Evolutionary conservation across 37 sponge, comb jelly and placozoan genomes (phyloP), one percentile per base, ranked within the genome.

Genomic region (Ephydatia muelleri): DNA sequence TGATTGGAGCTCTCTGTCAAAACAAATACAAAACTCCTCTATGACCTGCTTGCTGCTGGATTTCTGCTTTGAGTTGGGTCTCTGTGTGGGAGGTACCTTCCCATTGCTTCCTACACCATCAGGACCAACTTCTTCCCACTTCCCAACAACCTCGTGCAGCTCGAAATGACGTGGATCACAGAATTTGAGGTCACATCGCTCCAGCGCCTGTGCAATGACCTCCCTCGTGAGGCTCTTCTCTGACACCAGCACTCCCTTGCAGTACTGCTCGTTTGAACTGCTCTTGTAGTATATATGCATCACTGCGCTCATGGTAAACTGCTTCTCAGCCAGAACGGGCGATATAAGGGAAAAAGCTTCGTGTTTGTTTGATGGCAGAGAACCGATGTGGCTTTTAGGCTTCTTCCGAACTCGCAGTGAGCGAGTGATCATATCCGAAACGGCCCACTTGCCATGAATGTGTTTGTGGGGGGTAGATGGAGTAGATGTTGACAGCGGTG

Each of bases 181-280:
- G 36, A 33, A 67, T 28, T 75, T 84, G 70, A 93, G 84, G 49
- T 78, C 83, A 68, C 83, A 93, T 33, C 94, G 74, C 57, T 93
- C 91, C 67, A 93, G 67, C 13, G 90, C 94, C n/a, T 90, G 87
- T 26, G 35, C 40, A 13, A 93, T 86, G 40, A 93, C 90, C 16
- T 93, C 91, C 31, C 2, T 9, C 2, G 91, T 86, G 5, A 81
- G 68, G 29, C 88, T 75, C 22, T 75, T 76, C 82, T 90, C 82
- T 32, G 94, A 89, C 3, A 93, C 91, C 26, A 93, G 73, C 12
- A 93, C 87, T 19, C 88, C 90, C 76, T 93, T 93, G 85, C 90
- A 93, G 31, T 87, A 65, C 72, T 80, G 88, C 9, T 77, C 84
- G 2, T 86, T 75, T 37, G 71, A 74, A 5, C 81, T 71, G 12